These are phyloP conservation scores for Salticus scenicus DNA, from an alignment of 2,888 invertebrate genomes.

Conservation along the genomic window DNA sequence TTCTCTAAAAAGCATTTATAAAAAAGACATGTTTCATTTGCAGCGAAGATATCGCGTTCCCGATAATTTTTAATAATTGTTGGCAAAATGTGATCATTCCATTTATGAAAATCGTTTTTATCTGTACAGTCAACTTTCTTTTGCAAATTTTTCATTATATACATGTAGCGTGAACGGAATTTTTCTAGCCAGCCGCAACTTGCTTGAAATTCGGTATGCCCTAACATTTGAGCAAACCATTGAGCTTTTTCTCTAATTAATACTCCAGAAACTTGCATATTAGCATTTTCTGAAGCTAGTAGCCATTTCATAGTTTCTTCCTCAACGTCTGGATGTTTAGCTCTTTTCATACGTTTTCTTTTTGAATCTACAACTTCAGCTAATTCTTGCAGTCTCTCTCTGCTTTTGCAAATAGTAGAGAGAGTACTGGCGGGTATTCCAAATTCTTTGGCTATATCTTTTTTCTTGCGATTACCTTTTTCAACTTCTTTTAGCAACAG, in stretches of 20 bases:
- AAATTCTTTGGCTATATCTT: background rate
- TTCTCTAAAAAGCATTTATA: background rate
- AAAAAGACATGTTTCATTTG: background rate
- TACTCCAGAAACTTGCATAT: background rate
- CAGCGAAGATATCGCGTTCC: background rate
- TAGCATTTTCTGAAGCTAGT: no score
- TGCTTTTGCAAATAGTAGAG: background rate
- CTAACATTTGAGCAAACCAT: background rate
- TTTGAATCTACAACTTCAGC: background rate
- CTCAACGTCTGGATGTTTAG: no score
- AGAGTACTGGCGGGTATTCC: conserved; percentile 7
- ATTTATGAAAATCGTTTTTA: background rate
- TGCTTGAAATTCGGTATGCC: background rate
- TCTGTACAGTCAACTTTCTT: background rate
- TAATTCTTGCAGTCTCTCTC: background rate
- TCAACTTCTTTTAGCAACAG: background rate
- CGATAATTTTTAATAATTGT: background rate
- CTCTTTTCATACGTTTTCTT: no score
- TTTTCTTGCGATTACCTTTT: background rate
- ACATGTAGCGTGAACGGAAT: background rate
- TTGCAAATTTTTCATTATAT: no score
- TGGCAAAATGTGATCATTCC: background rate
- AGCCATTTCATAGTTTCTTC: no score
- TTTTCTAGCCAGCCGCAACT: background rate
- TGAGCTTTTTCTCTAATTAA: conserved; percentile 6